Evolutionary conservation across 1,140 invertebrate genomes (phyloP), one percentile per base, ranked within the genome.

Genomic region (Drepana arcuata): DNA sequence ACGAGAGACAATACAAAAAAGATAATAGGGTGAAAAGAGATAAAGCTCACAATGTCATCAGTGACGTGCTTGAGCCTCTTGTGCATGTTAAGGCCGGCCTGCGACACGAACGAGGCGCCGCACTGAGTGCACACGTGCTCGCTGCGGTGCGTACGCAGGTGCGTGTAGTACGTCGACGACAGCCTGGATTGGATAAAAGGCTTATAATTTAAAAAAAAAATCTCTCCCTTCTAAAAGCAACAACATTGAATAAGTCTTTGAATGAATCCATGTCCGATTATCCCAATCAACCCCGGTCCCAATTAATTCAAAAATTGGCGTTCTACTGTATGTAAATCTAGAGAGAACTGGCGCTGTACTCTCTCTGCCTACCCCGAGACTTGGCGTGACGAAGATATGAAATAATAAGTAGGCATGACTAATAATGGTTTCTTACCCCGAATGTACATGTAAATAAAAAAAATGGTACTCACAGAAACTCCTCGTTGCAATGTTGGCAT

Each of bases 161-260:
- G 55, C 7, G 55, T 50, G 41, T 58, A 58, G 37, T 54, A 58
- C 11, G 55, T 53, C 1, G 55, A 49, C 16, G 6, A n/a, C 6
- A n/a, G 24, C 10, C 24, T 26, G 24, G n/a, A n/a, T n/a, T n/a
- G n/a, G n/a, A n/a, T n/a, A n/a, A n/a, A n/a, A n/a, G n/a, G n/a
- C n/a, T n/a, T n/a, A n/a, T n/a, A n/a, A n/a, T n/a, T n/a, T n/a
- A n/a, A n/a, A n/a, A n/a, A n/a, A n/a, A n/a, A n/a, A n/a, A n/a
- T n/a, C n/a, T n/a, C n/a, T n/a, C n/a, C n/a, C n/a, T n/a, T n/a
- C n/a, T n/a, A n/a, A n/a, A n/a, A n/a, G n/a, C n/a, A n/a, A n/a
- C n/a, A n/a, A n/a, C n/a, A n/a, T n/a, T n/a, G n/a, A n/a, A n/a
- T n/a, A n/a, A n/a, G n/a, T n/a, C n/a, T n/a, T n/a, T n/a, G n/a